Percentiles rank a stretch among this genome's conserved stretches.
These are phyloP conservation scores for Poecile atricapillus DNA, from an alignment of 2,113 vertebrate genomes.

Conservation along the genomic window DNA sequence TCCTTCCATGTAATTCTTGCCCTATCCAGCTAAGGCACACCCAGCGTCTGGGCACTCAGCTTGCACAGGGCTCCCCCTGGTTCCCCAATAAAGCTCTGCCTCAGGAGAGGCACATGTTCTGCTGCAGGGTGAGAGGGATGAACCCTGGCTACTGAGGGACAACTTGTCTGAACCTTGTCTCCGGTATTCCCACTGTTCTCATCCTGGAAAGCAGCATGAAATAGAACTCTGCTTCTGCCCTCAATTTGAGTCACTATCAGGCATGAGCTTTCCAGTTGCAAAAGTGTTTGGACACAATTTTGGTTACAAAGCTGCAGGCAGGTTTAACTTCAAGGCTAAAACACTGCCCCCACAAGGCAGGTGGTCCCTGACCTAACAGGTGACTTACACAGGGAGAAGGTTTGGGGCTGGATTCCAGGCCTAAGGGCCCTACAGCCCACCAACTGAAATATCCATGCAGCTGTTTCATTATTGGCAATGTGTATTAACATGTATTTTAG, in stretches of 20 bases:
- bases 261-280: not conserved
- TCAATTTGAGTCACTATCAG: not conserved
- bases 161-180: not conserved
- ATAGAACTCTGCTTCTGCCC: not conserved
- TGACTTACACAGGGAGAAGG: fast-evolving
- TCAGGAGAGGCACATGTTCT: fast-evolving
- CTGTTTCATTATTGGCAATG: not conserved
- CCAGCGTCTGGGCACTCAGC: not conserved
- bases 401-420: not conserved
- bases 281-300: not conserved
- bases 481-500: not conserved
- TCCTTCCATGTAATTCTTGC: fast-evolving
- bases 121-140: not conserved
- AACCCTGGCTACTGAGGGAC: not conserved
- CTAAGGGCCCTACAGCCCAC: not conserved
- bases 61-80: not conserved
- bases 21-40: not conserved
- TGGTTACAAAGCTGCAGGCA: fast-evolving
- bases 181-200: not conserved
- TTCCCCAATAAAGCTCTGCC: not conserved
- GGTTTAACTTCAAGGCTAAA: not conserved
- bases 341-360: fast-evolving
- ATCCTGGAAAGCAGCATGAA: not conserved
- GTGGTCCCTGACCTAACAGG: not conserved
- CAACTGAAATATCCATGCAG: not conserved